Conservation (phyloP, 1,140 invertebrate genomes). For the Anastrepha ludens region DNA sequence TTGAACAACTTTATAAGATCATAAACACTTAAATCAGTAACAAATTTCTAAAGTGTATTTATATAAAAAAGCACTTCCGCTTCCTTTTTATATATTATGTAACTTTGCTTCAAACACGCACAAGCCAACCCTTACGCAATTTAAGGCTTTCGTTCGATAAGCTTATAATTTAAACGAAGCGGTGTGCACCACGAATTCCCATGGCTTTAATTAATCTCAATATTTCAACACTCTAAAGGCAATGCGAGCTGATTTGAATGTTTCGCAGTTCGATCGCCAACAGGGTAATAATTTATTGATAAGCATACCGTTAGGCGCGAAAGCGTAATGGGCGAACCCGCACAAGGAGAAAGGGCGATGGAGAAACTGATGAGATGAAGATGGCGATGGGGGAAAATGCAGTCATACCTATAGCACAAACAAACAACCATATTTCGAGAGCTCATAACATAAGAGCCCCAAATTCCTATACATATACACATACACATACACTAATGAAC, state of each 20-base stretch:
- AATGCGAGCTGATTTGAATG: not conserved
- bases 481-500: too few relatives aligned
- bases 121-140: too few relatives aligned
- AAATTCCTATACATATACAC: too few relatives aligned
- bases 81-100: too few relatives aligned
- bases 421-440: not conserved
- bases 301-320: conserved; percentile 15
- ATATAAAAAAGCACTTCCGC: too few relatives aligned
- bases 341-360: not conserved
- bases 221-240: conserved; percentile 23
- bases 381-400: not conserved
- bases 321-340: not conserved
- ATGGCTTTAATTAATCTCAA: conserved; percentile 24
- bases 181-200: not conserved
- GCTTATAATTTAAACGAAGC: not conserved
- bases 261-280: not conserved
- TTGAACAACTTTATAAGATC: too few relatives aligned
- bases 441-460: too few relatives aligned
- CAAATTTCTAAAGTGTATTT: too few relatives aligned
- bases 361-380: not conserved
- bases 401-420: not conserved
- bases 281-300: conserved; percentile 18
- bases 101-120: too few relatives aligned
- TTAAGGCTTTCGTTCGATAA: not conserved
- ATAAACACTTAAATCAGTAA: too few relatives aligned